Conservation (phyloP, 2,888 invertebrate genomes). For the Sarcophaga caerulescens region DNA sequence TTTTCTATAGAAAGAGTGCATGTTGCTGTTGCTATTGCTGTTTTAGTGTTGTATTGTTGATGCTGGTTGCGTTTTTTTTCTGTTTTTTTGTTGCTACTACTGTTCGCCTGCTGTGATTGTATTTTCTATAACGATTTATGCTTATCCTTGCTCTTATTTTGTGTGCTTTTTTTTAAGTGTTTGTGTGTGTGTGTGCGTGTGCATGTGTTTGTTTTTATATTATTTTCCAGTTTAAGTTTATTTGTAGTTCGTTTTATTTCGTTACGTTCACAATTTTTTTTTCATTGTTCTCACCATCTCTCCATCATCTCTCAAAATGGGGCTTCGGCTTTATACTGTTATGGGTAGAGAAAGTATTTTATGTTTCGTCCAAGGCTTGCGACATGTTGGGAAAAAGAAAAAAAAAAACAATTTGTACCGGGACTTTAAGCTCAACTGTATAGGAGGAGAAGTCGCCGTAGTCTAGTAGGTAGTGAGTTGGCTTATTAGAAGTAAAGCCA, state of each 20-base stretch:
- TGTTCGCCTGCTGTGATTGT: slow-evolving; percentile 54
- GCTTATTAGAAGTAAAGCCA: no score
- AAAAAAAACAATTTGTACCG: no score
- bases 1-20: neutral
- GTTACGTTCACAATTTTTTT: slow-evolving; percentile 30
- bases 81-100: slow-evolving; percentile 15
- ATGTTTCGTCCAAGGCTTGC: no score
- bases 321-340: no score
- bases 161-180: slow-evolving; percentile 6
- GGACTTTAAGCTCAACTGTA: no score
- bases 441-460: no score
- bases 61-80: neutral
- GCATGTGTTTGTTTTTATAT: slow-evolving; percentile 9
- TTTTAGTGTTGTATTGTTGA: slow-evolving; percentile 6
- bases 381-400: no score
- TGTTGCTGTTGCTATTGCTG: neutral
- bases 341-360: no score
- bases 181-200: neutral
- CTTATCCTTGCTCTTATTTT: slow-evolving; percentile 65
- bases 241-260: slow-evolving; percentile 57
- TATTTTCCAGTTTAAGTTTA: slow-evolving; percentile 45
- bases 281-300: neutral
- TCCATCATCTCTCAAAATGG: no score
- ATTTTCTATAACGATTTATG: slow-evolving; percentile 64
- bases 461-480: no score